Evolutionary conservation across 1,140 invertebrate species (phyloP).

Genomic region (Batillaria attramentaria): DNA sequence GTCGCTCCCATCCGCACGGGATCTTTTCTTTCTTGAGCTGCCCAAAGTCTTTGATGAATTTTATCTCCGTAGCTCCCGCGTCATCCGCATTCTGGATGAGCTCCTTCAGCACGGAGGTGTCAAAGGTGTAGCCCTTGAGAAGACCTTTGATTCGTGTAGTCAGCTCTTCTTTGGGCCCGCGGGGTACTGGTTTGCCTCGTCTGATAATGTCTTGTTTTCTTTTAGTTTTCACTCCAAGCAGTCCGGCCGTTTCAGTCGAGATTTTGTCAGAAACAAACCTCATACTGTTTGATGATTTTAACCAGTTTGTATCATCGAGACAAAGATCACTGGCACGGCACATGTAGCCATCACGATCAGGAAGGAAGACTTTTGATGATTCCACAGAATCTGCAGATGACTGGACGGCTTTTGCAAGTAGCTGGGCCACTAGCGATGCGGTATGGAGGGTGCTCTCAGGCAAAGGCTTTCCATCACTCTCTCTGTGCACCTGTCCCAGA

Average conservation of each 20-base stretch:
- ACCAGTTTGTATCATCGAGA: constrained; percentile 44
- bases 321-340: constrained; percentile 36
- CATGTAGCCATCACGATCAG: constrained; percentile 38
- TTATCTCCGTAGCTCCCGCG: constrained; percentile 61
- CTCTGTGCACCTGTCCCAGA: constrained; percentile 12
- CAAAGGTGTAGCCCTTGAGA: constrained; percentile 61
- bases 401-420: not conserved
- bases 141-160: constrained; percentile 60
- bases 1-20: constrained; percentile 43
- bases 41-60: constrained; percentile 62
- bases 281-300: constrained; percentile 29
- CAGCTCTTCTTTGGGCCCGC: too few relatives aligned
- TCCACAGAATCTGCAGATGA: not conserved
- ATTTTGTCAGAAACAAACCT: constrained; percentile 47
- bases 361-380: constrained; percentile 20
- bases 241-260: constrained; percentile 34
- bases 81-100: constrained; percentile 72
- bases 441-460: not conserved
- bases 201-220: constrained; percentile 34
- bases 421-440: not conserved
- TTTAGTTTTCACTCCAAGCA: constrained; percentile 51
- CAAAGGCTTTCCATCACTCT: not conserved
- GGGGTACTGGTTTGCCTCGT: too few relatives aligned
- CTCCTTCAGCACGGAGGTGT: constrained; percentile 59
- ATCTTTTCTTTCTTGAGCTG: constrained; percentile 44